A percentile compares a stretch with the other conserved stretches of the same genome.
These are phyloP conservation scores for Percina caprodes DNA, from an alignment of 2,113 vertebrate genomes.

Conservation along the genomic window DNA sequence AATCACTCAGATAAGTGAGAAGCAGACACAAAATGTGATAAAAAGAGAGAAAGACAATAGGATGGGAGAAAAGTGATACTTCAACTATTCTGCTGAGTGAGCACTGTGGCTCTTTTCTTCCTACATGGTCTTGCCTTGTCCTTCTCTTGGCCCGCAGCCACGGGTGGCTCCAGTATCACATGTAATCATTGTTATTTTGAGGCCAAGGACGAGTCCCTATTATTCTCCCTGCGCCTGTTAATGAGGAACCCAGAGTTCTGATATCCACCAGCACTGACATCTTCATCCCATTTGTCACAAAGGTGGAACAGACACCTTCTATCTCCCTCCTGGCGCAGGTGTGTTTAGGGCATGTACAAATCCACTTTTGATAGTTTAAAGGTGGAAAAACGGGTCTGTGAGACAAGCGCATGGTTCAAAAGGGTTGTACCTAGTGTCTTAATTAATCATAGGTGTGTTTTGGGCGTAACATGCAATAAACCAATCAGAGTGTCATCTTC, in stretches of 20 bases:
- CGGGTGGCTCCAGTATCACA: constrained; percentile 53
- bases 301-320: constrained; percentile 22
- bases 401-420: too few species aligned
- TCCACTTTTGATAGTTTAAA: too few species aligned
- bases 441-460: too few species aligned
- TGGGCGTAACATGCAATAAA: too few species aligned
- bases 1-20: background rate
- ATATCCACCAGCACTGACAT: constrained; percentile 33
- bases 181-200: constrained; percentile 59
- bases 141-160: constrained; percentile 55
- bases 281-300: constrained; percentile 46
- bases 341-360: too few species aligned
- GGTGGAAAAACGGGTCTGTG: too few species aligned
- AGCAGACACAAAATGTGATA: constrained; percentile 30
- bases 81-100: constrained; percentile 42
- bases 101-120: constrained; percentile 34
- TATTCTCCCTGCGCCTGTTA: constrained; percentile 50
- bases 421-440: too few species aligned
- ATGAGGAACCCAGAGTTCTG: constrained; percentile 66
- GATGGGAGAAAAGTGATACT: constrained; percentile 35
- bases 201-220: constrained; percentile 59
- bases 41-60: constrained; percentile 24
- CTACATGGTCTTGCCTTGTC: constrained; percentile 26
- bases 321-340: background rate
- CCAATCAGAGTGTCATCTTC: too few species aligned